Base-by-base conservation (phyloP, 2,113 vertebrate genomes). In the Bubo scandiacus region DNA sequence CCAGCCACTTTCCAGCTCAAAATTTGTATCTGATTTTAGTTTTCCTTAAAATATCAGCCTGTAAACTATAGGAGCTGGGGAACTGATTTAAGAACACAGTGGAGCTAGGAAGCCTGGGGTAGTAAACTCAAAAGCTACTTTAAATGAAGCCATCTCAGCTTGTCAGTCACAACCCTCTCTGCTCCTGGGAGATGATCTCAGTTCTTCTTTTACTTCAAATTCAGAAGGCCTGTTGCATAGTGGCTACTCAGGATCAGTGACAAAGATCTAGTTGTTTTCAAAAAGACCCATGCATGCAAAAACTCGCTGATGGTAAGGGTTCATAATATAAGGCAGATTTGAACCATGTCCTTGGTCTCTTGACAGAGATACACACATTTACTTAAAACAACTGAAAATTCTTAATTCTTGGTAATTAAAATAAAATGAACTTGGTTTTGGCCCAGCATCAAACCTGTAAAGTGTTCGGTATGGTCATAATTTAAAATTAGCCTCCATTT, bases 401-500 rank as follows among this genome's bases (percentile, higher is more conserved):
- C 70, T 77, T 88, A 84, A 66, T 62, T 91, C 45, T 91, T 89
- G 81, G 70, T 74, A 83, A 83, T 80, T 92, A 68, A 91, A 89
- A 88, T 34, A 49, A 92, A 87, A 58, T 12, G 2, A 92, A 40
- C 51, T 70, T 21, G 34, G 17, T 73, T 90, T 15, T 20, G 38
- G 25, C 7, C 79, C 66, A 88, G 18, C 38, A 47, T 23, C 77
- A 77, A 68, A 73, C 38, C 66, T 94, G 67, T 71, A 70, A 83
- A 87, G 22, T 78, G 38, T 94, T 97, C 57, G 26, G 10, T 92
- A 20, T 81, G 55, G 61, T 91, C 57, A 42, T 72, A 86, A 90
- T 90, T 91, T 85, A 16, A 57, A 93, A 88, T 92, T 95, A 88
- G 15, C 52, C 51, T 59, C 38, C 74, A 61, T 94, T 96, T 83